Conservation (phyloP, 1,140 invertebrate genomes). For the Macrocentrus cingulum region DNA sequence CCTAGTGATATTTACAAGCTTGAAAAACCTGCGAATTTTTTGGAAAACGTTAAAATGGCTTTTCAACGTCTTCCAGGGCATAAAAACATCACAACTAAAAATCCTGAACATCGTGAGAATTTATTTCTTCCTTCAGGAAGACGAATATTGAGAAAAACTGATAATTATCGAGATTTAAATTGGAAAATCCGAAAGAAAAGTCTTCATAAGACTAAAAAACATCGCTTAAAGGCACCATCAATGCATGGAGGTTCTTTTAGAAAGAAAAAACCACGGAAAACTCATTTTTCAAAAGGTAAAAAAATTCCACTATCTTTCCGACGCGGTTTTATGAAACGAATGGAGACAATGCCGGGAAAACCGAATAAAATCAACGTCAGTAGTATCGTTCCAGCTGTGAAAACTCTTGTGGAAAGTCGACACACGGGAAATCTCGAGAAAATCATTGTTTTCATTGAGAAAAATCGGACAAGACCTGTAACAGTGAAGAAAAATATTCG, state of each 20-base stretch:
- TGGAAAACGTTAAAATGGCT: slow-evolving; percentile 29
- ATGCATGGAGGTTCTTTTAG: neutral
- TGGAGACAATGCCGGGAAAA: no score
- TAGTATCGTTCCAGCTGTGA: slow-evolving; percentile 24
- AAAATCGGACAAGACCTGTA: slow-evolving; percentile 5
- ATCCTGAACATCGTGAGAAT: no score
- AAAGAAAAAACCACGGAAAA: no score
- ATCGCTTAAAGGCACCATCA: neutral
- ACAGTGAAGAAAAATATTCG: slow-evolving; percentile 4
- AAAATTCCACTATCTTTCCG: no score
- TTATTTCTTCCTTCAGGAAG: no score
- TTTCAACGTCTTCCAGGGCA: slow-evolving; percentile 24
- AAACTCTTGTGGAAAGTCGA: slow-evolving; percentile 24
- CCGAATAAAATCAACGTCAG: slow-evolving; percentile 16
- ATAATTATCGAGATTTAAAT: slow-evolving; percentile 1
- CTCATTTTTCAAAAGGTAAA: no score
- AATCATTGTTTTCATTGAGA: slow-evolving; percentile 33
- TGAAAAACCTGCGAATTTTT: slow-evolving; percentile 25
- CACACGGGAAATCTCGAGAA: slow-evolving; percentile 30
- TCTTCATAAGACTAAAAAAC: neutral
- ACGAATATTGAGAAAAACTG: no score
- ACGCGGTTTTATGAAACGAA: no score
- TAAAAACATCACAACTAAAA: neutral
- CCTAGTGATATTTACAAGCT: neutral
- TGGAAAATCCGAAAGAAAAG: neutral